Evolutionary conservation across 2,888 invertebrate species (phyloP).

Genomic region (Caenorhabditis imperialis): DNA sequence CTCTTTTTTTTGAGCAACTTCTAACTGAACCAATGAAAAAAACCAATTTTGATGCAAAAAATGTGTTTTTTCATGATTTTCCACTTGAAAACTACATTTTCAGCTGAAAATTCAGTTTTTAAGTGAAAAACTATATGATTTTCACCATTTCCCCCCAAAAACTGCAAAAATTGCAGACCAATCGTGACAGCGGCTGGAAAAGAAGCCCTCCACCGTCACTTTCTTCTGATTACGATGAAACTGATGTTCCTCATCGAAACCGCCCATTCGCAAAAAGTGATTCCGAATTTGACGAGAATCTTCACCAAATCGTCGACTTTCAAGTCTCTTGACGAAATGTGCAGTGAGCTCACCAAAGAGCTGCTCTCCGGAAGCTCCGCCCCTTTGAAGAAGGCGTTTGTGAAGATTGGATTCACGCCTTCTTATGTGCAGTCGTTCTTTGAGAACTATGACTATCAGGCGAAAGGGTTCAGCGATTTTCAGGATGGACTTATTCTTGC

Average conservation of each 20-base stretch:
- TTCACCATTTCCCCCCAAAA: no score
- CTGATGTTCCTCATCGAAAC: constrained; percentile 53
- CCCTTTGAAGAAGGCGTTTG: constrained; percentile 42
- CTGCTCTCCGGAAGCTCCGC: constrained; percentile 49
- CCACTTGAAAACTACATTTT: no score
- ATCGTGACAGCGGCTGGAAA: constrained; percentile 52
- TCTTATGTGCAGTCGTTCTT: constrained; percentile 54
- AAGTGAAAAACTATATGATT: no score
- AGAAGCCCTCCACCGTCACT: constrained; percentile 59
- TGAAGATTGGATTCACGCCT: constrained; percentile 50
- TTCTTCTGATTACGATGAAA: constrained; percentile 38
- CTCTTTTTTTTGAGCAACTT: no score
- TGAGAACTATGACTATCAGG: constrained; percentile 58
- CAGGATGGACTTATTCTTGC: constrained; percentile 61
- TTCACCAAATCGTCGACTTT: constrained; percentile 46
- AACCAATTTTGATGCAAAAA: no score
- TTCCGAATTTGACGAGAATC: constrained; percentile 41
- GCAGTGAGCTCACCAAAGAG: constrained; percentile 52
- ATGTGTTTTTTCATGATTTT: no score
- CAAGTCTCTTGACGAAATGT: constrained; percentile 53
- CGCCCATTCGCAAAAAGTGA: constrained; percentile 27
- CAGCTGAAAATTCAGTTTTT: no score
- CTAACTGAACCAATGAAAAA: no score
- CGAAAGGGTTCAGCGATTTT: constrained; percentile 47
- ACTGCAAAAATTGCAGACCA: no score